Evolutionary conservation across 1,140 invertebrate species (phyloP), one percentile per base, ranked within the genome.

Genomic region (Brachionus asplanchnoidis): DNA sequence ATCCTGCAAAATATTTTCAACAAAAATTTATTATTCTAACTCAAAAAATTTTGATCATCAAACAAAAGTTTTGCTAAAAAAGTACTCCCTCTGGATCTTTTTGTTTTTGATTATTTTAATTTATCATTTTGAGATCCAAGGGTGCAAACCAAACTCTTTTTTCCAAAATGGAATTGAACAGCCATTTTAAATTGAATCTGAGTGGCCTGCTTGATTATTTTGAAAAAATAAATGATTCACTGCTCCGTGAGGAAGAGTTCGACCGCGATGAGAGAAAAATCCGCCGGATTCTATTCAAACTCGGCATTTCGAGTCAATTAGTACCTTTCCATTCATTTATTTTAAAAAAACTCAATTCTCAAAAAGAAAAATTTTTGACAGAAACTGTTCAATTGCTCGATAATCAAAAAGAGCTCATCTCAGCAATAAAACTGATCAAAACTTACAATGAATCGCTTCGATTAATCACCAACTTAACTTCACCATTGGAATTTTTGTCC

Each of bases 341-440:
- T 73, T 42, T 73, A 46, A 20, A 20, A 9, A 77, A 77, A 77
- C 5, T 77, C 11, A 77, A 77, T 77, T 50, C 73, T 3, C 7
- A 9, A 5, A 77, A 23, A 26, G 20, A 50, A 3, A 46, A 77
- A 77, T 23, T 26, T 26, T 28, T 77, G 17, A 11, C n/a, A 4
- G 12, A 8, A 46, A 77, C 14, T 77, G n/a, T 26, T 1, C 2
- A 28, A 26, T 50, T 77, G 26, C 20, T 77, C 4, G 23, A 77
- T 26, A 77, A 77, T 50, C 73, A 77, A 11, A 77, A 77, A 77
- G 73, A 77, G 17, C 44, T 77, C 20, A 28, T 77, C 11, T 46
- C 73, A 4, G 46, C 42, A 28, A 26, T 77, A 14, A 77, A 77
- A 77, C 26, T 77, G 12, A 53, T 77, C 20, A 77, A 77, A 53